Conservation (phyloP, 2,888 invertebrate species). For the Leptarthrus brevirostris region DNA sequence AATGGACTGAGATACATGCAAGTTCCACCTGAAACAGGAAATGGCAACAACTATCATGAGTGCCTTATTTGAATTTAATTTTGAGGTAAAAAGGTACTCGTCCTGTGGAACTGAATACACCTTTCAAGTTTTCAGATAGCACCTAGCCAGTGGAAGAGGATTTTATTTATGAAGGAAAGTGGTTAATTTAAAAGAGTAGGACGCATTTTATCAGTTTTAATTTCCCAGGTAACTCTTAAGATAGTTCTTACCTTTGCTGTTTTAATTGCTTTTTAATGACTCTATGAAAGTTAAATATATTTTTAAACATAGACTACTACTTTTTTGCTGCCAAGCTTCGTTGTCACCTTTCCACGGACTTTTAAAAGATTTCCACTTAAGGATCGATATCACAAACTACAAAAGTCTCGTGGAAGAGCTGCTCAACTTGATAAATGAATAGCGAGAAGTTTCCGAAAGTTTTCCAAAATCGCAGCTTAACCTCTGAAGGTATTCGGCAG, state of each 20-base stretch:
- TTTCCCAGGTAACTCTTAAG: neutral
- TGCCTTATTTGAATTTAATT: conserved; percentile 48
- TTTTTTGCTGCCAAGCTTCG: conserved; percentile 26
- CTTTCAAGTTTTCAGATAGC: conserved; percentile 46
- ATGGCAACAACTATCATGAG: conserved; percentile 37
- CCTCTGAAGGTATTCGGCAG: conserved; percentile 30
- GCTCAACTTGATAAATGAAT: conserved; percentile 44
- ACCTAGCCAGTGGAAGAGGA: conserved; percentile 26
- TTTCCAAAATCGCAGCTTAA: conserved; percentile 27
- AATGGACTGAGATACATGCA: conserved; percentile 25
- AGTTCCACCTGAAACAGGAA: conserved; percentile 40
- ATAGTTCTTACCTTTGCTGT: conserved; percentile 22
- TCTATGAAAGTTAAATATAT: conserved; percentile 15
- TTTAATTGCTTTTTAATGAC: conserved; percentile 47
- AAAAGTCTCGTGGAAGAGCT: conserved; percentile 39
- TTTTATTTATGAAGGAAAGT: conserved; percentile 36
- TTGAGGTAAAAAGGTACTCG: conserved; percentile 42
- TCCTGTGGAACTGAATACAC: conserved; percentile 24
- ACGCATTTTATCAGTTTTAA: conserved; percentile 34
- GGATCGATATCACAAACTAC: conserved; percentile 45
- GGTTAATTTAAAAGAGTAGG: conserved; percentile 33
- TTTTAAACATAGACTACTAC: conserved; percentile 2
- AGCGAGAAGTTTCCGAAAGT: conserved; percentile 44
- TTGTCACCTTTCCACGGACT: conserved; percentile 36
- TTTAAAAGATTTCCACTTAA: conserved; percentile 35